Conservation (phyloP, 2,888 invertebrate genomes). For the Papilio gigon region DNA sequence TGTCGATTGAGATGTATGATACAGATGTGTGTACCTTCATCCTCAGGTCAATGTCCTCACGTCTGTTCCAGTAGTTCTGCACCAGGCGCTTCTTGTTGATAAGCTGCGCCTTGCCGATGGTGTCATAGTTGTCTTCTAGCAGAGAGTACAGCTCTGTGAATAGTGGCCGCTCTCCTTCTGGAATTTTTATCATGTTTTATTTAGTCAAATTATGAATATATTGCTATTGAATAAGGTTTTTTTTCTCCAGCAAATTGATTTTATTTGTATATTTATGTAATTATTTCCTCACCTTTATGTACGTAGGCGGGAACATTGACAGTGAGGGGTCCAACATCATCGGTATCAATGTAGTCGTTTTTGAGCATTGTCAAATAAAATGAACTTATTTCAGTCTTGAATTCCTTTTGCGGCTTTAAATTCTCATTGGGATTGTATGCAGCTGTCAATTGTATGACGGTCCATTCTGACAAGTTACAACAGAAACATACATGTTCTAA, state of each 20-base stretch:
- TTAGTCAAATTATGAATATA: too few species aligned
- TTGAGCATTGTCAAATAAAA: conserved; percentile 67
- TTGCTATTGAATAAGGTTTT: too few species aligned
- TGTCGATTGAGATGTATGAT: too few species aligned
- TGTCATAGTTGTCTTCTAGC: conserved; percentile 73
- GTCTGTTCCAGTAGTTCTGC: conserved; percentile 72
- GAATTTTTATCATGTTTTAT: conserved; percentile 45
- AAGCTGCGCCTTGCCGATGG: conserved; percentile 73
- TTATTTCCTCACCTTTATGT: conserved; percentile 61
- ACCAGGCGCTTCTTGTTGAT: conserved; percentile 70
- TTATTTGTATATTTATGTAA: too few species aligned
- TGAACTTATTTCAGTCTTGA: conserved; percentile 64
- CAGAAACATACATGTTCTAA: too few species aligned
- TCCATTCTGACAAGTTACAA: conserved; percentile 84
- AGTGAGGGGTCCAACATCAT: conserved; percentile 61
- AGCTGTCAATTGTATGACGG: conserved; percentile 82
- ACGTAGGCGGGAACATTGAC: conserved; percentile 69
- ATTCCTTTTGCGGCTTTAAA: conserved; percentile 61
- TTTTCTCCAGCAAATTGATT: too few species aligned
- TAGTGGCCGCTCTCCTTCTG: conserved; percentile 73
- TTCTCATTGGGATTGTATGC: conserved; percentile 77
- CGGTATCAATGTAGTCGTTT: conserved; percentile 63
- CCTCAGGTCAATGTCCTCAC: conserved; percentile 74
- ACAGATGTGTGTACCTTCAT: conserved; percentile 67
- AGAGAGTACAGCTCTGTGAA: conserved; percentile 73